Percentiles rank a stretch among this genome's conserved stretches.
These are phyloP conservation scores for Gambusia holbrooki DNA, from an alignment of 2,113 vertebrate species.

Conservation along the genomic window DNA sequence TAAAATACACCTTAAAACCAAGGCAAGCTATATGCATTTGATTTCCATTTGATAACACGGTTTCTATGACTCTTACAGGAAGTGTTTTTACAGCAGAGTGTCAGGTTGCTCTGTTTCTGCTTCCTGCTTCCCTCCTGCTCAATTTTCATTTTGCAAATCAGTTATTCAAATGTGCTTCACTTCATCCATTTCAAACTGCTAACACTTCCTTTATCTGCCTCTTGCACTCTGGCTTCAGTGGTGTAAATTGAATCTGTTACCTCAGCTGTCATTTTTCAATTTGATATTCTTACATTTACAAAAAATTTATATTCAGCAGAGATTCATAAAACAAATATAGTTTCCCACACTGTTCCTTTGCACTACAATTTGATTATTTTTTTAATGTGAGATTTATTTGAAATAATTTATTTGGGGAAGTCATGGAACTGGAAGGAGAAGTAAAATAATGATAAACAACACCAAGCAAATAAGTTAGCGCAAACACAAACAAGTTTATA, in stretches of 20 bases:
- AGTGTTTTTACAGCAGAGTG: background rate
- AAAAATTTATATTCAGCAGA: background rate
- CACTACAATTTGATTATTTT: background rate
- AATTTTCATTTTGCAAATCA: conserved; percentile 58
- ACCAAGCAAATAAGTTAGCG: too few relatives aligned
- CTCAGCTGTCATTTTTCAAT: background rate
- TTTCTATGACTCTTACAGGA: background rate
- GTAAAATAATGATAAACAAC: too few relatives aligned
- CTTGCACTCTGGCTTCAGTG: conserved; percentile 2
- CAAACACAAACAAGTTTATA: too few relatives aligned
- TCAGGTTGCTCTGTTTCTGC: conserved; percentile 2
- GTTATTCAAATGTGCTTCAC: conserved; percentile 34
- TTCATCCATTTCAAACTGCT: conserved; percentile 17
- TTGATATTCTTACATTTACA: background rate
- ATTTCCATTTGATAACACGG: too few relatives aligned
- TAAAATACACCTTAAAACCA: too few relatives aligned
- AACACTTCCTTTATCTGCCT: conserved; percentile 10
- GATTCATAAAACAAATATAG: background rate
- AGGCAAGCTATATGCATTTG: too few relatives aligned
- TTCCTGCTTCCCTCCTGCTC: background rate
- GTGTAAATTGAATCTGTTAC: background rate
- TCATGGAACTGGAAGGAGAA: too few relatives aligned
- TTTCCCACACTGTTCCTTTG: background rate
- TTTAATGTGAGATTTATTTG: too few relatives aligned
- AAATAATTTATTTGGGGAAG: too few relatives aligned